Evolutionary conservation across 2,888 invertebrate species (phyloP), one percentile per base, ranked within the genome.

Genomic region (Lobophora halterata): DNA sequence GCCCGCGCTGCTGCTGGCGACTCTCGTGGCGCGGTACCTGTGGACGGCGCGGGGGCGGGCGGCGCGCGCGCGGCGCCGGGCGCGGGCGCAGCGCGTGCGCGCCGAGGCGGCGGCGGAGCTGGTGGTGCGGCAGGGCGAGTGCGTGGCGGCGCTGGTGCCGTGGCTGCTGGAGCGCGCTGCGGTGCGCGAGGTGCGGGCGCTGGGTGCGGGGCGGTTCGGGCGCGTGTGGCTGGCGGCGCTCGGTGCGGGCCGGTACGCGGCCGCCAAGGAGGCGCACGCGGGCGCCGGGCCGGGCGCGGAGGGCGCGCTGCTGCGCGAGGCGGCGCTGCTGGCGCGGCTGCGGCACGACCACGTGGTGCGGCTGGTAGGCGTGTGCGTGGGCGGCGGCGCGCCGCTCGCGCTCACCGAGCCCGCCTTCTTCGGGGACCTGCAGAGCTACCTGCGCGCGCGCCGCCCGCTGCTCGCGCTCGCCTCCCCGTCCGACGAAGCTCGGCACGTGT

Each of bases 321-420:
- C 96, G 0, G 94, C 95, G 68, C 92, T 93, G 10, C 95, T 97
- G 92, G 96, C 96, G 58, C 52, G 93, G 24, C 95, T 97, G 59
- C 91, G 93, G 31, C 96, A 97, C 70, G 91, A 91, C 56, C 96
- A 97, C 71, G 92, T 97, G 21, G 92, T 97, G 3, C 90, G 91
- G 47, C 83, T 97, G 8, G 73, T 95, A 6, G 97, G 95, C 0
- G 95, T 97, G 5, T 79, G 80, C 49, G 93, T 95, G 50, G 92
- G 93, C 1, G 92, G 93, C 52, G 91, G 90, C 2, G 95, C 95
- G 46, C 95, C 96, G 0, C 91, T 96, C 4, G 92, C 95, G 57
- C 93, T 95, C 1, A 96, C 97, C 96, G 97, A 97, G 71, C 95
- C 95, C 57, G 96, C 97, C 90, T 86, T 95, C 3, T 95, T 96